These are phyloP conservation scores for Zaprionus ornatus DNA, from an alignment of 1,140 invertebrate genomes.

Conservation along the genomic window DNA sequence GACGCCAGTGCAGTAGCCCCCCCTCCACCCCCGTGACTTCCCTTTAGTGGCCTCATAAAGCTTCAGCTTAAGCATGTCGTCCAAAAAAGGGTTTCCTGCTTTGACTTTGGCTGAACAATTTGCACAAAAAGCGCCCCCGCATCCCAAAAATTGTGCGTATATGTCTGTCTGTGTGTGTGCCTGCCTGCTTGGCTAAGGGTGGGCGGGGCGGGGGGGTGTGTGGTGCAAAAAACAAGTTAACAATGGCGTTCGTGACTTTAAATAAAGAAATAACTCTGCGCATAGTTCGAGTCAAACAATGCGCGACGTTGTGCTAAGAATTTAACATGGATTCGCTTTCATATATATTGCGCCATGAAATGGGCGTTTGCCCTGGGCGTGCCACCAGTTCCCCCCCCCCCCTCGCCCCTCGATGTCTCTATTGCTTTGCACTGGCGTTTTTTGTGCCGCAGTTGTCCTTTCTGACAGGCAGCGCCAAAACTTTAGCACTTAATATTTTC, in stretches of 20 bases:
- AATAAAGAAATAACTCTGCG: constrained; percentile 78
- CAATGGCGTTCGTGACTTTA: constrained; percentile 68
- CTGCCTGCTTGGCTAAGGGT: neutral
- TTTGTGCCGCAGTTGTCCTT: constrained; percentile 32
- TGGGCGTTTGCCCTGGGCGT: constrained; percentile 22
- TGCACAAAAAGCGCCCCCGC: constrained; percentile 51
- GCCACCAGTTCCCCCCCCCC: neutral
- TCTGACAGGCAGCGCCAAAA: constrained; percentile 58
- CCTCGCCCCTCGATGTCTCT: neutral
- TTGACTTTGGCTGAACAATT: constrained; percentile 66
- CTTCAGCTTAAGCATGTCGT: constrained; percentile 77
- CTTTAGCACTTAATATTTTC: constrained; percentile 66
- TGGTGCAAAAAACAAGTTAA: constrained; percentile 50
- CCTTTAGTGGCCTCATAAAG: constrained; percentile 76
- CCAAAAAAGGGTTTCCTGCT: constrained; percentile 71
- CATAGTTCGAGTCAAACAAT: constrained; percentile 77
- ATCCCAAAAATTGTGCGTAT: constrained; percentile 58
- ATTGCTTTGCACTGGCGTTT: neutral
- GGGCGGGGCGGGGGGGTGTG: constrained; percentile 25
- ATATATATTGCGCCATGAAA: constrained; percentile 32
- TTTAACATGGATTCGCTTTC: constrained; percentile 62
- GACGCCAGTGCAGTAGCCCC: constrained; percentile 13
- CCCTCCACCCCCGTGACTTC: neutral
- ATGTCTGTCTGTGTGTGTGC: constrained; percentile 1
- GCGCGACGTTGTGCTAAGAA: constrained; percentile 67